A percentile compares a stretch with the other conserved stretches of the same genome.
phyloP scores from a whole-genome alignment of 1,140 invertebrate species.

The Macrostomum lignano region DNA sequence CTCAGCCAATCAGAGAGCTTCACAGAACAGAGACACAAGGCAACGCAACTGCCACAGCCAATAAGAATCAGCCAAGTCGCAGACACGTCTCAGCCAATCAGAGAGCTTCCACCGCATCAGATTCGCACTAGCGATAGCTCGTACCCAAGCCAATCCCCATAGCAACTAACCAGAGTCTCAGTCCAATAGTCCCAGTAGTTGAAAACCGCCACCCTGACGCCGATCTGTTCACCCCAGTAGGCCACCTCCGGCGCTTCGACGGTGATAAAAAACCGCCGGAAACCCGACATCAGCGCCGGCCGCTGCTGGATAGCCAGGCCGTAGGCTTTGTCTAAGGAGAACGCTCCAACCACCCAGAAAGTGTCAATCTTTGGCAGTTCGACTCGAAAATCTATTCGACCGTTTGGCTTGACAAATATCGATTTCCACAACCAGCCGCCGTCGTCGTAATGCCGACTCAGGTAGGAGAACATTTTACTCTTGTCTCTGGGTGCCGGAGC shows the following conservation, averaged over 20 bases:
- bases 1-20: no score
- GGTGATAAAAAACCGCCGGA: conserved; percentile 68
- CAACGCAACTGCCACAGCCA: no score
- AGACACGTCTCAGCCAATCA: no score
- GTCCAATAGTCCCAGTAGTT: conserved; percentile 47
- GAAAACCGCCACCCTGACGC: conserved; percentile 61
- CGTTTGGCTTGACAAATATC: conserved; percentile 48
- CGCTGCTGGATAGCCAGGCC: conserved; percentile 55
- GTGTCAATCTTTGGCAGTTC: conserved; percentile 54
- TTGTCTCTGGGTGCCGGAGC: conserved; percentile 36
- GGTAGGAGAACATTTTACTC: conserved; percentile 23
- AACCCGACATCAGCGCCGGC: conserved; percentile 43
- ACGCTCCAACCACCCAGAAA: conserved; percentile 66
- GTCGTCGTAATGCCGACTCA: conserved; percentile 50
- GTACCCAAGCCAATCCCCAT: no score
- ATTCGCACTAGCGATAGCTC: no score
- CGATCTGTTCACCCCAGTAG: conserved; percentile 66
- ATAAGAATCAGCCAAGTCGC: no score
- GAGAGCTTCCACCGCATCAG: no score
- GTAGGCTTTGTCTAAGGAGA: conserved; percentile 50
- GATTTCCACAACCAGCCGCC: conserved; percentile 65
- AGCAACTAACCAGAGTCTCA: conserved; percentile 1
- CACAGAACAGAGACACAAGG: no score
- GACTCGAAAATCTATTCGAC: conserved; percentile 38
- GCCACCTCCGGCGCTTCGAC: conserved; percentile 59